Evolutionary conservation across 2,113 vertebrate genomes (phyloP), one percentile per base, ranked within the genome.

Genomic region (Kryptolebias marmoratus): DNA sequence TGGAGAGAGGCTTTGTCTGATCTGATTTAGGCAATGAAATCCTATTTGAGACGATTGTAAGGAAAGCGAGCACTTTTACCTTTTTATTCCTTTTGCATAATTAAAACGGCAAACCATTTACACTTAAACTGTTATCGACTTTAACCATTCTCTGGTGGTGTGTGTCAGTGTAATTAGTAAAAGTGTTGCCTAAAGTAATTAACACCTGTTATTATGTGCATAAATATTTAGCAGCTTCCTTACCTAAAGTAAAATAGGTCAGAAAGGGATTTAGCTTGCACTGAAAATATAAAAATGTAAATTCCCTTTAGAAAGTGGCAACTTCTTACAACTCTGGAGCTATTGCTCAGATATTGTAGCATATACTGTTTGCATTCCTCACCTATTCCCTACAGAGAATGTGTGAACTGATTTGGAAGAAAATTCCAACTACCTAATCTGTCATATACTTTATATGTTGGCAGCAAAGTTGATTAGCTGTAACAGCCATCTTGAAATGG

Each of bases 1-100:
- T 1, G 27, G 63, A 49, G 28, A 47, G n/a, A 6, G 63, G 36
- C 58, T 58, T 55, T 53, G 79, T 85, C 70, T 32, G 52, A 66
- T 73, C 31, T 31, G 68, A 76, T 82, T 67, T 58, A 48, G 54
- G 7, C 14, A 32, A 31, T 8, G 16, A 36, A 48, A 48, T 22
- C 28, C 10, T 49, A 18, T 64, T 49, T 64, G 45, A 64, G 28
- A 50, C 22, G 0, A 48, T 18, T 48, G 9, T 47, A 31, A 31
- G 39, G 12, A 11, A 62, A 62, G 22, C 8, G 22, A 48, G 61
- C 1, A 1, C 2, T 22, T 10, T 10, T 31, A 2, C 6, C 9
- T 48, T 15, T 27, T 22, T 28, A 44, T 42, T 28, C 22, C 28
- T 4, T 3, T 28, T 63, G 22, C 60, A 47, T 47, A 48, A 30